Evolutionary conservation across 2,888 invertebrate species (phyloP).

Genomic region (Erpobdella octoculata): DNA sequence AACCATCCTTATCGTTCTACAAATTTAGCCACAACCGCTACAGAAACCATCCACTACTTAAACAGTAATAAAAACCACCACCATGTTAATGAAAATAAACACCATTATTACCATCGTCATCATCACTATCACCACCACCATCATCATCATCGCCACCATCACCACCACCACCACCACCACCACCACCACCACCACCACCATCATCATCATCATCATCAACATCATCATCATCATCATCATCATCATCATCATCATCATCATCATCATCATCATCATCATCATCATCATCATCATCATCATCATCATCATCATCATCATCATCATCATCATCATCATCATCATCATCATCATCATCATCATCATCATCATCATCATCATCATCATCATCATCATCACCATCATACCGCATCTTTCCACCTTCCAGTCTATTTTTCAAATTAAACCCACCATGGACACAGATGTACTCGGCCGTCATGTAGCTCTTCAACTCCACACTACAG

Average conservation of each 20-base stretch:
- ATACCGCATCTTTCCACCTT: no score
- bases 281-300: constrained; percentile 10
- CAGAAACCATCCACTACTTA: no score
- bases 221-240: constrained; percentile 15
- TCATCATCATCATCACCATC: neutral
- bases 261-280: constrained; percentile 6
- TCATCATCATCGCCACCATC: neutral
- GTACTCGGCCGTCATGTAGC: constrained; percentile 30
- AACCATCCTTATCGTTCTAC: neutral
- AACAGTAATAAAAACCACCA: neutral
- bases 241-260: constrained; percentile 4
- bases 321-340: constrained; percentile 8
- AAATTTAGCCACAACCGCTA: neutral
- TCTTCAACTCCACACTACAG: constrained; percentile 33
- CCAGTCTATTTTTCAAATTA: neutral
- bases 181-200: neutral
- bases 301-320: constrained; percentile 9
- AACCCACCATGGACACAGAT: constrained; percentile 29
- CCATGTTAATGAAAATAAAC: neutral
- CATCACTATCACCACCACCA: neutral
- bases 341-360: constrained; percentile 1
- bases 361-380: constrained; percentile 8
- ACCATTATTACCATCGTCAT: neutral
- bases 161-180: neutral
- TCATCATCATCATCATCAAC: constrained; percentile 9